Evolutionary conservation across 1,140 invertebrate species (phyloP), one percentile per base, ranked within the genome.

Genomic region (Procambarus clarkii): DNA sequence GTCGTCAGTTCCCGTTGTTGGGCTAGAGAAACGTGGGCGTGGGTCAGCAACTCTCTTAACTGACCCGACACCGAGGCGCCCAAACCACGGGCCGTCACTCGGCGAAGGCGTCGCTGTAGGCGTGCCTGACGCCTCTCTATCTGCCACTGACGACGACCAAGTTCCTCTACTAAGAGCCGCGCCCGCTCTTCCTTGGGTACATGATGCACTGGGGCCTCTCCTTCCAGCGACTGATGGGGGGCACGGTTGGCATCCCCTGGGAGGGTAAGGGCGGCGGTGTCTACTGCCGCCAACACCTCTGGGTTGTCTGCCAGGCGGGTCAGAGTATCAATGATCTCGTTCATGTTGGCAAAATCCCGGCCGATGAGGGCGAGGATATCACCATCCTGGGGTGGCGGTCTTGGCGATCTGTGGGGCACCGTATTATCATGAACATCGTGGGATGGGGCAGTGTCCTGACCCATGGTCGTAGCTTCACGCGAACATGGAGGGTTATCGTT

Each of bases 51-150:
- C 86, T 96, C 96, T 21, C 95, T 95, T 2, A 97, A 96, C 94
- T 98, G 97, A 88, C 97, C 96, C 82, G 96, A 96, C 46, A 96
- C 95, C 94, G 98, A 97, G 81, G 96, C 96, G 18, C 97, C 97
- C 92, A 97, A 95, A 24, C 96, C 94, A 81, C 96, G 95, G 0
- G 96, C 95, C 94, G 98, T 97, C 9, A 97, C 94, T 93, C 98
- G 97, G 0, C 96, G 94, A 64, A 98, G 94, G 77, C 97, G 95
- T 86, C 97, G 95, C 92, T 97, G 93, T 81, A 98, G 94, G 94
- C 97, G 96, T 5, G 97, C 96, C 85, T 96, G 95, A 92, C 96
- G 95, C 44, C 96, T 95, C 93, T 97, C 96, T 48, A 97, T 94
- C 74, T 96, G 95, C 87, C 95, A 95, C 93, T 98, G 97, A 82